Conservation (phyloP, 2,888 invertebrate genomes). For the Trissoscelio sp. region DNA sequence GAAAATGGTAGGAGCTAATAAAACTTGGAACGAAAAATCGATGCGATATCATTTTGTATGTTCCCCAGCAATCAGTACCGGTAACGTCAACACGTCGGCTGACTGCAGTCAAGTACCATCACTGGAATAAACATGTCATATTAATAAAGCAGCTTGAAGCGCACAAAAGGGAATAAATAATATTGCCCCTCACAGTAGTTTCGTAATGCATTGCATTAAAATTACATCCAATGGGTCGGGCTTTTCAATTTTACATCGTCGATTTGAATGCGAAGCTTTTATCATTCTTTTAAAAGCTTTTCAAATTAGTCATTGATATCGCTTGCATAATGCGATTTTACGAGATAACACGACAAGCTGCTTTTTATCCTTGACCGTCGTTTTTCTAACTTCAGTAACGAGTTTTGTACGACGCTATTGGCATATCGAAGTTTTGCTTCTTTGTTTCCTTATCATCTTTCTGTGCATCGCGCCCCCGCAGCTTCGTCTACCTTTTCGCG, state of each 20-base stretch:
- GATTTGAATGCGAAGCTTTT: conserved; percentile 1
- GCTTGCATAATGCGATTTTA: conserved; percentile 5
- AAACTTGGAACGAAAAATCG: conserved; percentile 32
- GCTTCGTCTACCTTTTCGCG: conserved; percentile 22
- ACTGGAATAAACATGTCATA: conserved; percentile 41
- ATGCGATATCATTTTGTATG: conserved; percentile 23
- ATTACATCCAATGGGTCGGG: background rate
- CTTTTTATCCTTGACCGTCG: conserved; percentile 32
- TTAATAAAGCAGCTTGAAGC: conserved; percentile 24
- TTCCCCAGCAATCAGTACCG: conserved; percentile 2
- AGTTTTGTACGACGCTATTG: conserved; percentile 51
- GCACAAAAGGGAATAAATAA: conserved; percentile 22
- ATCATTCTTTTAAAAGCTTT: conserved; percentile 7
- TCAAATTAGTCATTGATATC: conserved; percentile 14
- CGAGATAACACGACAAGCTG: conserved; percentile 2
- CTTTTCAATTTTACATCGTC: background rate
- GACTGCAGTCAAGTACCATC: conserved; percentile 41
- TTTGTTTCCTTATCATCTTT: conserved; percentile 47
- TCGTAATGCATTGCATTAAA: conserved; percentile 1
- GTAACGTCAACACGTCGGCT: conserved; percentile 25
- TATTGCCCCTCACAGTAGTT: background rate
- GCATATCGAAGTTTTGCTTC: conserved; percentile 49
- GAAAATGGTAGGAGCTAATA: conserved; percentile 36
- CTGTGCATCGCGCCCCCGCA: conserved; percentile 17
- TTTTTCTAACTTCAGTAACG: conserved; percentile 28